A percentile compares a stretch with the other conserved stretches of the same genome.
Evolutionary conservation across 2,888 invertebrate species (phyloP).

Genomic region (Scaptomyza polygonia): DNA sequence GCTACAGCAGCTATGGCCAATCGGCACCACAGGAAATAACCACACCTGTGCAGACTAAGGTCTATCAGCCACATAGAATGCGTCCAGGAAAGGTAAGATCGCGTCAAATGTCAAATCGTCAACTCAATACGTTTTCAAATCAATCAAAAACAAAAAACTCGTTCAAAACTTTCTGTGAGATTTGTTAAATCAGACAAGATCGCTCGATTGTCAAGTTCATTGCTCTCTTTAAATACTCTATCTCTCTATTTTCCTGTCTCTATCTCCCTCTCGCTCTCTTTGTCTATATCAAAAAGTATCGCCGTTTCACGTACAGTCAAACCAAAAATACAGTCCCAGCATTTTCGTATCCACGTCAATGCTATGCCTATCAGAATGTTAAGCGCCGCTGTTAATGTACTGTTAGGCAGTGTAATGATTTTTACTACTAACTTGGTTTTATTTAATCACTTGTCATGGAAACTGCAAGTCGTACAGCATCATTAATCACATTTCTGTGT

Average conservation of each 20-base stretch:
- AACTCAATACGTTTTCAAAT: slow-evolving; percentile 40
- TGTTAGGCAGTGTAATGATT: slow-evolving; percentile 49
- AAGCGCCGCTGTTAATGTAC: slow-evolving; percentile 54
- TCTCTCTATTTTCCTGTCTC: slow-evolving; percentile 26
- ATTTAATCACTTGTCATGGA: slow-evolving; percentile 59
- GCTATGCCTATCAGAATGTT: slow-evolving; percentile 52
- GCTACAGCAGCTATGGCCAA: slow-evolving; percentile 86
- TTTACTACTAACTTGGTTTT: slow-evolving; percentile 65
- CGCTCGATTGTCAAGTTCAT: slow-evolving; percentile 58
- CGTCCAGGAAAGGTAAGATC: slow-evolving; percentile 86
- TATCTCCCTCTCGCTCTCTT: slow-evolving; percentile 15
- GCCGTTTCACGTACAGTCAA: slow-evolving; percentile 60
- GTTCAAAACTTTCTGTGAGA: slow-evolving; percentile 52
- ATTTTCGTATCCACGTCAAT: slow-evolving; percentile 53
- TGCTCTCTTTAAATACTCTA: slow-evolving; percentile 61
- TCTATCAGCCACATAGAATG: slow-evolving; percentile 87
- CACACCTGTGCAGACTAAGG: slow-evolving; percentile 89
- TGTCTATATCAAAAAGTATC: slow-evolving; percentile 46
- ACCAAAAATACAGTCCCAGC: slow-evolving; percentile 43
- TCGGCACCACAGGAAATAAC: slow-evolving; percentile 89
- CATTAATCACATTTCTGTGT: slow-evolving; percentile 72
- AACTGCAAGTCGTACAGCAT: slow-evolving; percentile 57
- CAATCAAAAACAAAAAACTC: slow-evolving; percentile 13
- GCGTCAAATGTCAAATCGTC: slow-evolving; percentile 65
- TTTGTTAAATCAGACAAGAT: slow-evolving; percentile 52